A percentile compares a stretch with the other conserved stretches of the same genome.
phyloP scores from a whole-genome alignment of 2,113 vertebrate genomes.

The Anoura caudifer region DNA sequence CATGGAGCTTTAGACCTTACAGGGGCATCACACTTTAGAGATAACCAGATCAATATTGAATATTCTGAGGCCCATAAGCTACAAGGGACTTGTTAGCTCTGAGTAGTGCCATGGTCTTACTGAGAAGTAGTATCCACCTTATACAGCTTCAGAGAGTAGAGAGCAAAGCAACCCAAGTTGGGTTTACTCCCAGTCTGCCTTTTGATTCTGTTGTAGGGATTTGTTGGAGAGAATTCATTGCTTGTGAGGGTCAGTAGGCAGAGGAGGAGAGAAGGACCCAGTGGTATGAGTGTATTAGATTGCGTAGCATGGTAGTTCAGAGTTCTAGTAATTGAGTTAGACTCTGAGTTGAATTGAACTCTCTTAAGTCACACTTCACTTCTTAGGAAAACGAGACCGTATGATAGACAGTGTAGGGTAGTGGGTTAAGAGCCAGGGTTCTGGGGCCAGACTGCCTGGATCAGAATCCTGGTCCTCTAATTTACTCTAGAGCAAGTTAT shows the following conservation, averaged over 20 bases:
- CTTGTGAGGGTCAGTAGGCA: neutral
- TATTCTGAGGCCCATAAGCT: neutral
- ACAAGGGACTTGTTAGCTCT: neutral
- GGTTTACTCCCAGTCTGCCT: neutral
- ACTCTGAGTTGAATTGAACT: neutral
- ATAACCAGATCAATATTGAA: neutral
- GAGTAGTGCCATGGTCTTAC: neutral
- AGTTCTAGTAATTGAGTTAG: neutral
- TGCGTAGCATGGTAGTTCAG: neutral
- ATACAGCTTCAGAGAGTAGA: neutral
- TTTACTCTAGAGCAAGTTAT: neutral
- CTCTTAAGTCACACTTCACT: neutral
- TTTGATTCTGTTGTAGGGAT: neutral
- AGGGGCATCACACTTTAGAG: neutral
- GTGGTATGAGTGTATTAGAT: neutral
- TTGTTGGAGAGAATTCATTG: neutral
- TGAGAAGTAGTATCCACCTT: neutral
- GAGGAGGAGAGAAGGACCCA: neutral
- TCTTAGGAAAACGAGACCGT: neutral
- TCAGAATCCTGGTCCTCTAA: neutral
- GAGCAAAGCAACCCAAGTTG: neutral
- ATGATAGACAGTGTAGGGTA: neutral
- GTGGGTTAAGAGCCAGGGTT: neutral
- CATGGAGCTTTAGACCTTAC: neutral
- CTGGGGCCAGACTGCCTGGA: neutral